These are phyloP conservation scores for Pseudomyrmex sp. DNA, from an alignment of 1,140 invertebrate species.

Conservation along the genomic window DNA sequence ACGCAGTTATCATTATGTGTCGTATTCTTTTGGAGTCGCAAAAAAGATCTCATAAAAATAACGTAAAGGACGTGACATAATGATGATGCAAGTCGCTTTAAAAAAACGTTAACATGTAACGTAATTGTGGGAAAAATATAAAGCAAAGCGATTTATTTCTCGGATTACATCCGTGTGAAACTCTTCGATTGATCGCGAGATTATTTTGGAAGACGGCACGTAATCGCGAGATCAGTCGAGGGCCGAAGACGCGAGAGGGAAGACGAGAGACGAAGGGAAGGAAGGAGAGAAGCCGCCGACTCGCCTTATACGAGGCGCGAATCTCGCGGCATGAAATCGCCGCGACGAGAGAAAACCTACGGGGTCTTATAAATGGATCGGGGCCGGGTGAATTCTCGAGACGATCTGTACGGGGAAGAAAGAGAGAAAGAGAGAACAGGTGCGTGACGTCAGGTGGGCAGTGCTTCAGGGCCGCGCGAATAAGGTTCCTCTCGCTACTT, in stretches of 20 bases:
- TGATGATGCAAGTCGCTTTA: background rate
- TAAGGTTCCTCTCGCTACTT: conserved; percentile 59
- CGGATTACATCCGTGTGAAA: too few species aligned
- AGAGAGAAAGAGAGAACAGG: conserved; percentile 82
- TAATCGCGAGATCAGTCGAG: conserved; percentile 12
- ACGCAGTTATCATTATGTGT: background rate
- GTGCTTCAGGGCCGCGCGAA: conserved; percentile 81
- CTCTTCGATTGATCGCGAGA: conserved; percentile 1
- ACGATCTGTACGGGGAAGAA: conserved; percentile 43
- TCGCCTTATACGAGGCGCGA: conserved; percentile 72
- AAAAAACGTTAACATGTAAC: background rate
- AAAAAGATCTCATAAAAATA: background rate
- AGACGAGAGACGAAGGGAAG: conserved; percentile 39
- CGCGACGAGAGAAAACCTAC: conserved; percentile 66
- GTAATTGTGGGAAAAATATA: too few species aligned
- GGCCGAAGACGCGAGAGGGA: background rate
- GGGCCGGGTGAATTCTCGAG: conserved; percentile 70
- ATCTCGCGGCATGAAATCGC: conserved; percentile 78
- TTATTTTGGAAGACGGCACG: background rate
- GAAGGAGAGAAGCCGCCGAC: conserved; percentile 56
- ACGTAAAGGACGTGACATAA: background rate
- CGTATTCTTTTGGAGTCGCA: background rate
- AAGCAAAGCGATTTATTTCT: too few species aligned
- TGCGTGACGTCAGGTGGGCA: conserved; percentile 85
- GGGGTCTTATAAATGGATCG: conserved; percentile 72